Conservation (phyloP, 92 coral and sea anemone species). For the Umimayanthus kanabou region DNA sequence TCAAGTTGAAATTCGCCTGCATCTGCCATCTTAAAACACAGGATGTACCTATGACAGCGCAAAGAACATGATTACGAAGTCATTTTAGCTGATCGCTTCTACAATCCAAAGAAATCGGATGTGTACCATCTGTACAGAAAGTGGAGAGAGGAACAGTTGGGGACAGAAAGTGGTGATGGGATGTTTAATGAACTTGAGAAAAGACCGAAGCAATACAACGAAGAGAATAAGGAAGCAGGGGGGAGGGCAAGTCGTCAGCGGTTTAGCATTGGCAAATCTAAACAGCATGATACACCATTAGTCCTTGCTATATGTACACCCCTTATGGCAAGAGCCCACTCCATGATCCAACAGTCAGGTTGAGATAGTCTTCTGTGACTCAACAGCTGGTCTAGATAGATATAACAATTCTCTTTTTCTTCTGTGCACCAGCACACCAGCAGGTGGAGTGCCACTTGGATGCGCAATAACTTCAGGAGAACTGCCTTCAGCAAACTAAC, state of each 20-base stretch:
- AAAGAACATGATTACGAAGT: too few relatives aligned
- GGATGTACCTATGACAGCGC: too few relatives aligned
- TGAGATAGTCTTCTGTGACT: conserved; percentile 33
- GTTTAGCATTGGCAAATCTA: neutral
- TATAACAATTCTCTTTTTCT: neutral
- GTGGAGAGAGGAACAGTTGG: conserved; percentile 23
- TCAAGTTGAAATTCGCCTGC: too few relatives aligned
- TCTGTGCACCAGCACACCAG: too few relatives aligned
- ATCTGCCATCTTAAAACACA: too few relatives aligned
- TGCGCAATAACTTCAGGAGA: too few relatives aligned
- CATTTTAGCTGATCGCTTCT: too few relatives aligned
- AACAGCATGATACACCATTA: conserved; percentile 3
- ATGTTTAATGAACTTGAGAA: conserved; percentile 31
- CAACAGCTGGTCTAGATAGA: conserved; percentile 34
- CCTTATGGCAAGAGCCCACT: conserved; percentile 29
- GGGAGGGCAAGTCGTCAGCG: conserved; percentile 38
- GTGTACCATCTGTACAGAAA: conserved; percentile 25
- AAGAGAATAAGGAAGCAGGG: conserved; percentile 40
- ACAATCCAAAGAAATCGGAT: neutral
- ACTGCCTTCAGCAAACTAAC: too few relatives aligned
- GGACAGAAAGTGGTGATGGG: conserved; percentile 32
- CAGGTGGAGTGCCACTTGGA: too few relatives aligned
- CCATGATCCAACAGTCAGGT: conserved; percentile 36
- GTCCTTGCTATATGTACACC: conserved; percentile 35
- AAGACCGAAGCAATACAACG: conserved; percentile 19